Conservation (phyloP, 2,113 vertebrate genomes). For the Ceyx melanurus region DNA sequence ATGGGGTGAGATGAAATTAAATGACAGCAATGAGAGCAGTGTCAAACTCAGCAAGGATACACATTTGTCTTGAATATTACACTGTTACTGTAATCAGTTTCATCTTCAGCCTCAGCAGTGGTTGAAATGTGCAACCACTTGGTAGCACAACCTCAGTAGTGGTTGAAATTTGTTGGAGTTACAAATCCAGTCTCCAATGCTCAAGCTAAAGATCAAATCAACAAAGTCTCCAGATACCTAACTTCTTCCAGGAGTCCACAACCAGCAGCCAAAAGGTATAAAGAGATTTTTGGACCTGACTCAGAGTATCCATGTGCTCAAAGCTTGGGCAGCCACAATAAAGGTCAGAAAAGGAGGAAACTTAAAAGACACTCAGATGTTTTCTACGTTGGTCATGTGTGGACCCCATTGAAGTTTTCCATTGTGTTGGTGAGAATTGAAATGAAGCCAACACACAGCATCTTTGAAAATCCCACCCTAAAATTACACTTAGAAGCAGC, state of each 20-base stretch:
- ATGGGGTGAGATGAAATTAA: neutral
- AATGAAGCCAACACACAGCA: neutral
- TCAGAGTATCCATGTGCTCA: neutral
- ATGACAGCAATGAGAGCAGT: neutral
- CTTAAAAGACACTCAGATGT: neutral
- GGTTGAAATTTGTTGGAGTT: neutral
- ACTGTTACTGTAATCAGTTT: neutral
- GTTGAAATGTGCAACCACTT: neutral
- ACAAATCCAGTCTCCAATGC: neutral
- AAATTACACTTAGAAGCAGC: neutral
- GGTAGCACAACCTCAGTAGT: neutral
- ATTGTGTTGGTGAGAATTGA: neutral
- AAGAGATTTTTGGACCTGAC: neutral
- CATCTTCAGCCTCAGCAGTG: neutral
- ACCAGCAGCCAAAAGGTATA: neutral
- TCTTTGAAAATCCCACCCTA: neutral
- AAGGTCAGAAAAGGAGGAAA: constrained; percentile 4
- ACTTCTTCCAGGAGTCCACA: neutral
- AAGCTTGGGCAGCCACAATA: neutral
- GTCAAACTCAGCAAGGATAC: neutral
- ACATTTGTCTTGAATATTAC: neutral
- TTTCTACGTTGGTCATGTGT: neutral
- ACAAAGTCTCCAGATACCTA: neutral
- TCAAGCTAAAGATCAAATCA: neutral
- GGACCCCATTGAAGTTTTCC: neutral